Percentiles rank a stretch among this genome's conserved stretches.
Conservation (phyloP, 2,888 invertebrate genomes). For the Cyclophora punctaria region DNA sequence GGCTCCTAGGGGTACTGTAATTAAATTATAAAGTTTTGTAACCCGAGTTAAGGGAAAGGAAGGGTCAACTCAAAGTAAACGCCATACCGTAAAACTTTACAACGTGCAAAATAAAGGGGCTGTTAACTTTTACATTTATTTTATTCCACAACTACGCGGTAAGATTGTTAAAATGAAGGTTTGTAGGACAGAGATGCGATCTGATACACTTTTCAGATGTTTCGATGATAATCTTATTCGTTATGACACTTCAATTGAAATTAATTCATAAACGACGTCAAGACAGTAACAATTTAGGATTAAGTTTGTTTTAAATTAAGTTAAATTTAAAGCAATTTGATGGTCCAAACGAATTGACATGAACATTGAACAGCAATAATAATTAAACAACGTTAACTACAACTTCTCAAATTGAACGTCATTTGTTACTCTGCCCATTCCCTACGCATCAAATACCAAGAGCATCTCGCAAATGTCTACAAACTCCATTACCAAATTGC, state of each 20-base stretch:
- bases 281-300: too few relatives aligned
- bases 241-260: neutral
- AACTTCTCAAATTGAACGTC: too few relatives aligned
- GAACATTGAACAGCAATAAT: too few relatives aligned
- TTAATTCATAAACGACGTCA: too few relatives aligned
- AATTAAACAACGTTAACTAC: too few relatives aligned
- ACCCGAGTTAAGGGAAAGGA: conserved; percentile 30
- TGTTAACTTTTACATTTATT: conserved; percentile 61
- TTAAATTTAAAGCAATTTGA: too few relatives aligned
- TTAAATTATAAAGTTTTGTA: conserved; percentile 72
- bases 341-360: too few relatives aligned
- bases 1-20: conserved; percentile 64
- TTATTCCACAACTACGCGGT: conserved; percentile 31
- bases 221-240: conserved; percentile 7
- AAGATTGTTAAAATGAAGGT: conserved; percentile 49
- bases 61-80: conserved; percentile 71
- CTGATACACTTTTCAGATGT: conserved; percentile 9
- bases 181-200: conserved; percentile 14
- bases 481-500: conserved; percentile 16
- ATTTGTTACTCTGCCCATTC: too few relatives aligned
- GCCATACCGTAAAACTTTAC: conserved; percentile 70
- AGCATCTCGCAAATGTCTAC: neutral
- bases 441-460: too few relatives aligned
- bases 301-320: too few relatives aligned
- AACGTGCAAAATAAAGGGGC: conserved; percentile 71